Evolutionary conservation across 2,797 vertebrate species (phyloP), one percentile per base, ranked within the genome.

Genomic region (Varecia variegata): DNA sequence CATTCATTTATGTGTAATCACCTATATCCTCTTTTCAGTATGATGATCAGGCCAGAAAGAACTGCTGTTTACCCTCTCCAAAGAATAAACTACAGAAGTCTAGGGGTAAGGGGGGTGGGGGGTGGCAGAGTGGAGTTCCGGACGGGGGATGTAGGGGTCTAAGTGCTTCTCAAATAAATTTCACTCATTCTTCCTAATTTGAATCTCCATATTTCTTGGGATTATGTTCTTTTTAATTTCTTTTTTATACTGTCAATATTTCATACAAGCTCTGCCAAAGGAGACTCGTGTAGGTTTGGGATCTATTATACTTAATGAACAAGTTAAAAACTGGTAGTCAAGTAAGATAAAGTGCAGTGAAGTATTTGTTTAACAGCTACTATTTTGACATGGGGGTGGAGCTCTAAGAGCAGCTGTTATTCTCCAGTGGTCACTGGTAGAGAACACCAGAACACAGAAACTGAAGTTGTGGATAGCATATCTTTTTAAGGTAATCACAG

Each of bases 401-500:
- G 45, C 85, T 73, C 40, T 84, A 73, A 94, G 74, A 95, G 58
- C 7, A 13, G 32, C 56, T 60, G 43, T 79, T 92, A n/a, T 50
- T 94, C 45, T 80, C 68, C 74, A 45, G 62, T 70, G 92, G 84
- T 93, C 70, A 38, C 87, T 90, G n/a, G 47, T 77, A 35, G 32
- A 50, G 71, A 93, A 71, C 50, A 62, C 9, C n/a, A 43, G 70
- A 93, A 67, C 45, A 56, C 4, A 92, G 93, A 85, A 93, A 85
- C 60, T 73, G 50, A 81, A 70, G 88, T 88, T 68, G 77, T 88
- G 93, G 81, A 56, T 70, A 65, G 70, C 76, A 73, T 94, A 87
- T 87, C 92, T 97, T 97, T 97, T 96, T 97, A 97, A 97, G 94
- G 97, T 86, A 96, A 90, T 95, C 95, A 92, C 76, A 91, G 17